These are phyloP conservation scores for Rotaria socialis DNA, from an alignment of 2,888 invertebrate species.

Conservation along the genomic window DNA sequence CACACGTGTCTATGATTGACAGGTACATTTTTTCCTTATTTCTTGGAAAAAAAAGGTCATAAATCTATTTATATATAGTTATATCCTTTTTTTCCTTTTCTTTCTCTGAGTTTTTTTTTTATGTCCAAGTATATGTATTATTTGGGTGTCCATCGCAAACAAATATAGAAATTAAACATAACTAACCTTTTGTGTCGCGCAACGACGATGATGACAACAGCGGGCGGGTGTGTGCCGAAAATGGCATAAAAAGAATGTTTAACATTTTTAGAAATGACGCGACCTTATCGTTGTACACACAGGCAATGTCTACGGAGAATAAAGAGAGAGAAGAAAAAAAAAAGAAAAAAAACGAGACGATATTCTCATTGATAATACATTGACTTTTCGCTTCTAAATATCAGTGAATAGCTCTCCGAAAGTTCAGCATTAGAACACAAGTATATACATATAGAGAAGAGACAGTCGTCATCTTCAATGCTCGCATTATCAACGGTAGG, in stretches of 20 bases:
- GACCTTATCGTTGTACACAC: constrained; percentile 16
- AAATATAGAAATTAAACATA: constrained; percentile 30
- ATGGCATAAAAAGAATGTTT: constrained; percentile 38
- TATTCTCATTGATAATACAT: constrained; percentile 37
- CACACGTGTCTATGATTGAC: constrained; percentile 1
- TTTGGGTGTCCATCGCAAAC: background rate
- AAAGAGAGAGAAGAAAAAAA: background rate
- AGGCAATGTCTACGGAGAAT: background rate
- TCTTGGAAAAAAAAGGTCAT: constrained; percentile 3
- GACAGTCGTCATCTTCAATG: constrained; percentile 15
- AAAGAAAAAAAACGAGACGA: background rate
- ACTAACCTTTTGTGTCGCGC: constrained; percentile 34
- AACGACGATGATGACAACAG: background rate
- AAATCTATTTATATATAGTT: background rate
- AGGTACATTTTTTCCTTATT: background rate
- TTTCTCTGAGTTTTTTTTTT: background rate
- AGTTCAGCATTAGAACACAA: constrained; percentile 32
- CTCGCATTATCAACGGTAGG: background rate
- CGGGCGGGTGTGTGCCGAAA: constrained; percentile 20
- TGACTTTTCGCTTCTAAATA: constrained; percentile 39
- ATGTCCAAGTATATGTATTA: background rate
- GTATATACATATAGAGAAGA: constrained; percentile 1
- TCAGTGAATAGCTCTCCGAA: constrained; percentile 29
- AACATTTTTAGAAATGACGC: constrained; percentile 38
- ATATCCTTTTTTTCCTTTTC: background rate